These are phyloP conservation scores for Ceratosolen fusciceps DNA, from an alignment of 1,140 invertebrate genomes.

Conservation along the genomic window DNA sequence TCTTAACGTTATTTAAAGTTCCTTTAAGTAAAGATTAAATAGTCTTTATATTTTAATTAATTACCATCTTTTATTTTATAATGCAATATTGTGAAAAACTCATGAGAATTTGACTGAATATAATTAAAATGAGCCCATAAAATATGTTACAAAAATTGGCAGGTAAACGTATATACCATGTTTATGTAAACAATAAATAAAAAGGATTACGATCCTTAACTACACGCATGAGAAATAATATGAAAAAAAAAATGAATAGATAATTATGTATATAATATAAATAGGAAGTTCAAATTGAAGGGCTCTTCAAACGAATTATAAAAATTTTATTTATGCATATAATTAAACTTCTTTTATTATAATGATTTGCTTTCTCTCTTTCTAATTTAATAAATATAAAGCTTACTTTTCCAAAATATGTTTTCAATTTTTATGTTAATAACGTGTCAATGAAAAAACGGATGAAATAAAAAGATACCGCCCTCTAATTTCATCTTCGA, in stretches of 20 bases:
- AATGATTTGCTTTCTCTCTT: neutral
- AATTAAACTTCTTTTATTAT: neutral
- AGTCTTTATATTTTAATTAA: slow-evolving; percentile 6
- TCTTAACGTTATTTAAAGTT: too few species aligned
- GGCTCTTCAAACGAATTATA: too few species aligned
- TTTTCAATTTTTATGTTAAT: slow-evolving; percentile 1
- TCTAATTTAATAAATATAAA: neutral
- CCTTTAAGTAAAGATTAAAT: too few species aligned
- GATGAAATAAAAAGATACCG: neutral
- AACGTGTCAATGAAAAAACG: too few species aligned
- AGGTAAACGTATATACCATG: too few species aligned
- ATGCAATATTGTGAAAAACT: slow-evolving; percentile 6
- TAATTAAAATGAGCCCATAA: too few species aligned
- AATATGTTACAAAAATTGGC: too few species aligned
- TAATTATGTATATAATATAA: slow-evolving; percentile 50
- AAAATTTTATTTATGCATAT: neutral
- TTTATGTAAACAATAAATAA: too few species aligned
- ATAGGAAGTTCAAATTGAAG: neutral
- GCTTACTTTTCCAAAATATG: slow-evolving; percentile 9
- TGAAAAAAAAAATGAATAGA: slow-evolving; percentile 38
- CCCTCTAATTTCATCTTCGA: slow-evolving; percentile 43
- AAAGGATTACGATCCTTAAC: too few species aligned
- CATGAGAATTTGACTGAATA: too few species aligned
- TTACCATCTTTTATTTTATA: neutral
- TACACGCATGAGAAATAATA: neutral